Evolutionary conservation across 1,140 invertebrate genomes (phyloP).

Genomic region (Drosophila albomicans): DNA sequence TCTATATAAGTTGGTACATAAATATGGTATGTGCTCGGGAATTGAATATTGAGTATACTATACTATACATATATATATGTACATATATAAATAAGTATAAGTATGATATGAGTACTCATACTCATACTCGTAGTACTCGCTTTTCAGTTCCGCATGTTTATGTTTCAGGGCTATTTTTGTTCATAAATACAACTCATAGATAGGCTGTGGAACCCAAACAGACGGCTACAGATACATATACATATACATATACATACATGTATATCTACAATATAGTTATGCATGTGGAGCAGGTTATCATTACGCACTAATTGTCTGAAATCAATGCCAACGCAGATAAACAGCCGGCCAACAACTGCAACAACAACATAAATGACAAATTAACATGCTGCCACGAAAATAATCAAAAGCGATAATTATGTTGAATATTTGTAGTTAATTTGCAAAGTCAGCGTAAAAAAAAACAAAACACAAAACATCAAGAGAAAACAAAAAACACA

Average conservation of each 20-base stretch:
- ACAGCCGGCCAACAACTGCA: conserved; percentile 22
- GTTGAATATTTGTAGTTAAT: conserved; percentile 71
- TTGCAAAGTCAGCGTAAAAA: conserved; percentile 51
- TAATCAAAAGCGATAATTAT: conserved; percentile 65
- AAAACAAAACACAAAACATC: not conserved
- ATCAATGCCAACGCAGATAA: conserved; percentile 63
- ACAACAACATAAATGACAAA: conserved; percentile 64
- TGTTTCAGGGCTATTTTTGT: conserved; percentile 51
- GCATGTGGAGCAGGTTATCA: conserved; percentile 78
- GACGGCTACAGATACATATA: conserved; percentile 13
- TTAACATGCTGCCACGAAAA: conserved; percentile 74
- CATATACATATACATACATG: conserved; percentile 22
- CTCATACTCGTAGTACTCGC: not conserved
- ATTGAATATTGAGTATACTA: not conserved
- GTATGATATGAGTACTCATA: conserved; percentile 34
- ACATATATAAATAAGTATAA: conserved; percentile 2
- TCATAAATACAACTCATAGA: conserved; percentile 26
- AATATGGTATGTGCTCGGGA: conserved; percentile 9
- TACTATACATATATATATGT: not conserved
- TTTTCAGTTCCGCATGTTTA: conserved; percentile 36
- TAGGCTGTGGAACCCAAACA: conserved; percentile 6
- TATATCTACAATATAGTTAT: conserved; percentile 24
- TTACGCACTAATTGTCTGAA: conserved; percentile 80
- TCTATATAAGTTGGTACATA: conserved; percentile 39
- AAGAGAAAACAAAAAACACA: conserved; percentile 13